Base-by-base conservation (phyloP, 2,888 invertebrate species). In the Cantharis lateralis region DNA sequence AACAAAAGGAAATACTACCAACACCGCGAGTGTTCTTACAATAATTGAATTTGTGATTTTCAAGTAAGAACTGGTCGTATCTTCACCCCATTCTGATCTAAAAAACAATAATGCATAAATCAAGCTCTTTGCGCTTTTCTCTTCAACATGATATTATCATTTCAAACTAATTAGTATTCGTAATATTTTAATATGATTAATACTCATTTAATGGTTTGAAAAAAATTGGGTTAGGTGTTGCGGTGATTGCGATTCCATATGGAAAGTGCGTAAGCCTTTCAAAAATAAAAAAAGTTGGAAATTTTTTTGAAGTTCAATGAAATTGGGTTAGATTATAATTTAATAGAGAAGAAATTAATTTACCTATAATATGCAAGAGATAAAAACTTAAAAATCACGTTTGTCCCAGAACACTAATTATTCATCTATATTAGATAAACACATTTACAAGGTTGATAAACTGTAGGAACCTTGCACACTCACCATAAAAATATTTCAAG, bases 391-490 rank as follows among this genome's bases (percentile, higher is more conserved):
- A 48, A 48, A 48, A 48, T 48, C 48, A 48, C 48, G 48, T 48
- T 48, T 48, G 48, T 48, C 48, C 7, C 48, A 48, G 48, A 48
- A 48, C 48, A 48, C 48, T 48, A 66, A 20, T 66, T 66, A 66
- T 66, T 66, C 64, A 66, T 66, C 18, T 66, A 20, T 15, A 13
- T 63, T 18, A 18, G 64, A 20, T 20, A 20, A 66, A 20, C 24
- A 66, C 64, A 24, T 66, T 66, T 24, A 66, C 64, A 62, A 71
- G 71, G 71, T 71, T 62, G 62, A 71, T 71, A 71, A 71, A 71
- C 71, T 71, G 62, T 62, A 20, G 62, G 28, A 62, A 71, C 71
- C 71, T 71, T 71, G 71, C 71, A 71, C 63, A 71, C 62, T 71
- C 71, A 71, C 62, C 26, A 61, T 63, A 24, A 32, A 71, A 71